A percentile compares a stretch with the other conserved stretches of the same genome.
These are phyloP conservation scores for Regulus satrapa DNA, from an alignment of 2,113 vertebrate species.

Conservation along the genomic window DNA sequence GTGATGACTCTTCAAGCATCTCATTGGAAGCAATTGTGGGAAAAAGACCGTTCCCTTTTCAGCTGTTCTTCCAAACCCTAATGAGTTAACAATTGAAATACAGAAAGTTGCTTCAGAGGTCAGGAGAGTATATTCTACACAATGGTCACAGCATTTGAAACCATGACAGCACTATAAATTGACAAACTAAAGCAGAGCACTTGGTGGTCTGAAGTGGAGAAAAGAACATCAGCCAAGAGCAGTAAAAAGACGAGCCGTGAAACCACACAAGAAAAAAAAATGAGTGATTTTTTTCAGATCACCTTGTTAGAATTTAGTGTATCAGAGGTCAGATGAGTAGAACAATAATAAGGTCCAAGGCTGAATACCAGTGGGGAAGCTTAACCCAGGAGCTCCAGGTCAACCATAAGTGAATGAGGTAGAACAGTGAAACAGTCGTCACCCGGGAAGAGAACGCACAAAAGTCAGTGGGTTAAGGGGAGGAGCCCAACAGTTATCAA, in stretches of 20 bases:
- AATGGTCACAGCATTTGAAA: slow-evolving; percentile 84
- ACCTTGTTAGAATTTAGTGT: slow-evolving; percentile 72
- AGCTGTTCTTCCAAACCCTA: slow-evolving; percentile 72
- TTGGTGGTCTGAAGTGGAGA: slow-evolving; percentile 71
- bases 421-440: slow-evolving; percentile 52
- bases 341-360: slow-evolving; percentile 71
- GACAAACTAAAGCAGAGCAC: slow-evolving; percentile 75
- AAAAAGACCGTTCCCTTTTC: slow-evolving; percentile 74
- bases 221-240: slow-evolving; percentile 61
- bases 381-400: slow-evolving; percentile 80
- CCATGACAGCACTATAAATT: slow-evolving; percentile 89
- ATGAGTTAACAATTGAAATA: slow-evolving; percentile 85
- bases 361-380: slow-evolving; percentile 77
- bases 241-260: slow-evolving; percentile 68
- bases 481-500: slow-evolving; percentile 40
- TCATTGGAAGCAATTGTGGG: slow-evolving; percentile 79
- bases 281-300: slow-evolving; percentile 63
- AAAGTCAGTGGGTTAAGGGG: slow-evolving; percentile 62
- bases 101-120: slow-evolving; percentile 78
- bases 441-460: slow-evolving; percentile 41
- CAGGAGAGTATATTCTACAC: slow-evolving; percentile 78
- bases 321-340: slow-evolving; percentile 61
- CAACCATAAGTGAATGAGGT: slow-evolving; percentile 73
- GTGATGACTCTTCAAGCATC: slow-evolving; percentile 29
- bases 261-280: slow-evolving; percentile 68